These are phyloP conservation scores for Scaptodrosophila latifasciaeformis DNA, from an alignment of 2,888 invertebrate species.

Conservation along the genomic window DNA sequence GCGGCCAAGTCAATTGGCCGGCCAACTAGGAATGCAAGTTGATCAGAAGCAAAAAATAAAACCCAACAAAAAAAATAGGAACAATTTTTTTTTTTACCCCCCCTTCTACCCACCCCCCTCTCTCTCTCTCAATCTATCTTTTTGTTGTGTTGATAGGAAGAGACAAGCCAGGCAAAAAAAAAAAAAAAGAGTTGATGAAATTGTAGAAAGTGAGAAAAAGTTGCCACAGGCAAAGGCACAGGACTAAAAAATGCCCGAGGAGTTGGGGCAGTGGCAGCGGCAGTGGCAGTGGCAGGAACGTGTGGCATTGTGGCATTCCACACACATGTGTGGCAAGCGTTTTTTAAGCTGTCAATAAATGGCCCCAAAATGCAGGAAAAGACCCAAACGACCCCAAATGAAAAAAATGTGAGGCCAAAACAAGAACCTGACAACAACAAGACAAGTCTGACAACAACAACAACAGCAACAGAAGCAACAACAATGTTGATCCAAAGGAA, in stretches of 20 bases:
- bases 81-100: not conserved
- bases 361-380: not conserved
- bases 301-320: not conserved
- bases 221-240: too few species aligned
- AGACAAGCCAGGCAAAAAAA: not conserved
- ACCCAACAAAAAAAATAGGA: not conserved
- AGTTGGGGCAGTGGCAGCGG: not conserved
- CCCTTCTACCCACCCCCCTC: not conserved
- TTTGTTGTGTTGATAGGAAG: not conserved
- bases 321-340: slow-evolving; percentile 1
- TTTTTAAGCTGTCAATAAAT: not conserved
- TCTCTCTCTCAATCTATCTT: not conserved
- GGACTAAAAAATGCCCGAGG: too few species aligned
- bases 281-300: not conserved
- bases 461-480: not conserved
- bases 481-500: not conserved
- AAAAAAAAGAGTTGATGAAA: slow-evolving; percentile 4
- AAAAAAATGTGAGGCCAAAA: not conserved
- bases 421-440: slow-evolving; percentile 15
- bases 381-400: not conserved
- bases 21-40: slow-evolving; percentile 47
- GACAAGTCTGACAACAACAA: slow-evolving; percentile 19
- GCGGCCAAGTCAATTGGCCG: slow-evolving; percentile 44
- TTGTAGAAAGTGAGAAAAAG: not conserved
- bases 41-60: not conserved